Percentiles rank a stretch among this genome's conserved stretches.
Evolutionary conservation across 2,888 invertebrate genomes (phyloP).

Genomic region (Arrhopalites spinosus): DNA sequence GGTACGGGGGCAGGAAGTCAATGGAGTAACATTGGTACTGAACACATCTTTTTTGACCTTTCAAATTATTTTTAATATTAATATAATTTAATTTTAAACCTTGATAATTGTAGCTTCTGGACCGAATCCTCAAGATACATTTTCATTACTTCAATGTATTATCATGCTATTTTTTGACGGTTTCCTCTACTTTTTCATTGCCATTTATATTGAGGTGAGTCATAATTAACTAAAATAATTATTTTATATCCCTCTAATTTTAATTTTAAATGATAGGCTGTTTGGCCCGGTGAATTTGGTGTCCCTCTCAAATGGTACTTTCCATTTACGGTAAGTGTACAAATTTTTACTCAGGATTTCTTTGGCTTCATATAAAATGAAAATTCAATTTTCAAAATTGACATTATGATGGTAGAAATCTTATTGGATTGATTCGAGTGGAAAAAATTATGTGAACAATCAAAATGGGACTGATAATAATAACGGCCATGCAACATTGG

Average conservation of each 20-base stretch:
- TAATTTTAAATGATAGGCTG: not conserved
- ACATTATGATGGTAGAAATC: too few relatives aligned
- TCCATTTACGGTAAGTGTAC: slow-evolving; percentile 64
- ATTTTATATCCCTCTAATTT: too few relatives aligned
- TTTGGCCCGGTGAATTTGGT: slow-evolving; percentile 74
- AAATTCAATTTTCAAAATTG: too few relatives aligned
- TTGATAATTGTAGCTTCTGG: too few relatives aligned
- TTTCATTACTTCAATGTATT: slow-evolving; percentile 73
- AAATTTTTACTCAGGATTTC: too few relatives aligned
- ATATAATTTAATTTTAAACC: too few relatives aligned
- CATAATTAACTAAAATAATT: too few relatives aligned
- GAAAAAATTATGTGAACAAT: not conserved
- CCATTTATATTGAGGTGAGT: slow-evolving; percentile 83
- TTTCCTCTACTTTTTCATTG: slow-evolving; percentile 72
- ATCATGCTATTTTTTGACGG: slow-evolving; percentile 73
- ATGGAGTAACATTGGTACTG: slow-evolving; percentile 68
- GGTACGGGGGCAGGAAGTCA: slow-evolving; percentile 66
- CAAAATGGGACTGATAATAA: not conserved
- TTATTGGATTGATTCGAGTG: slow-evolving; percentile 57
- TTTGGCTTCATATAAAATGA: too few relatives aligned
- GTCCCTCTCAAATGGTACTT: slow-evolving; percentile 83
- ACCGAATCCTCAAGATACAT: slow-evolving; percentile 70
- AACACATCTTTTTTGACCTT: too few relatives aligned
- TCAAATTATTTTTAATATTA: too few relatives aligned
- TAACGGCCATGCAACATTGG: too few relatives aligned